Conservation (phyloP, 2,797 vertebrate species). For the Prunella strophiata region DNA sequence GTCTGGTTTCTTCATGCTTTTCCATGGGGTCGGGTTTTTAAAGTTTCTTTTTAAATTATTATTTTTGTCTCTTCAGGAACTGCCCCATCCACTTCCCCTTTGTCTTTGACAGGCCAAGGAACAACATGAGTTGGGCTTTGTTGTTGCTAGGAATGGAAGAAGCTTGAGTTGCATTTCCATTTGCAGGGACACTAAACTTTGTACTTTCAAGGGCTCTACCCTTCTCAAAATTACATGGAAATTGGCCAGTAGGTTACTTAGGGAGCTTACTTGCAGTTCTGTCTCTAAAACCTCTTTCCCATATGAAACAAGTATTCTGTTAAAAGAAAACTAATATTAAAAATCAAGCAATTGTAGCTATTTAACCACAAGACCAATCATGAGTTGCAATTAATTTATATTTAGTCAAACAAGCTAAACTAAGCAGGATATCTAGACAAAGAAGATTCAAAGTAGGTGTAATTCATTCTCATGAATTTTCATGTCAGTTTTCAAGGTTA, state of each 20-base stretch:
- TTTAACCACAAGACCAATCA: background rate
- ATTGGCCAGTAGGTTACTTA: background rate
- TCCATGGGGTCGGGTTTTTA: background rate
- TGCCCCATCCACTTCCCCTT: background rate
- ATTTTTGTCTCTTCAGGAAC: background rate
- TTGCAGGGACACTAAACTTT: background rate
- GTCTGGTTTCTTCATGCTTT: background rate
- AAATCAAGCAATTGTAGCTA: background rate
- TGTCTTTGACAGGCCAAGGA: background rate
- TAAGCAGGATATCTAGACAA: background rate
- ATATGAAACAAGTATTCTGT: background rate
- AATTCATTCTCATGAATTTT: background rate
- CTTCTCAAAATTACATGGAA: background rate
- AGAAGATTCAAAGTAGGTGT: background rate
- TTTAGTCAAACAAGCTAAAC: conserved; percentile 1
- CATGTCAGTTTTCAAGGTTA: background rate
- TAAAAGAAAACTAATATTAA: background rate
- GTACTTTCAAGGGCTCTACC: background rate
- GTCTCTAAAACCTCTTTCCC: background rate
- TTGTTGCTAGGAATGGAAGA: background rate
- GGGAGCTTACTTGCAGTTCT: background rate
- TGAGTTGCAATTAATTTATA: background rate
- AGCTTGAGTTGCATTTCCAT: background rate
- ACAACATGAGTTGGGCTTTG: background rate
- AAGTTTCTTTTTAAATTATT: background rate